These are phyloP conservation scores for Parochlus steinenii DNA, from an alignment of 2,888 invertebrate species.

Conservation along the genomic window DNA sequence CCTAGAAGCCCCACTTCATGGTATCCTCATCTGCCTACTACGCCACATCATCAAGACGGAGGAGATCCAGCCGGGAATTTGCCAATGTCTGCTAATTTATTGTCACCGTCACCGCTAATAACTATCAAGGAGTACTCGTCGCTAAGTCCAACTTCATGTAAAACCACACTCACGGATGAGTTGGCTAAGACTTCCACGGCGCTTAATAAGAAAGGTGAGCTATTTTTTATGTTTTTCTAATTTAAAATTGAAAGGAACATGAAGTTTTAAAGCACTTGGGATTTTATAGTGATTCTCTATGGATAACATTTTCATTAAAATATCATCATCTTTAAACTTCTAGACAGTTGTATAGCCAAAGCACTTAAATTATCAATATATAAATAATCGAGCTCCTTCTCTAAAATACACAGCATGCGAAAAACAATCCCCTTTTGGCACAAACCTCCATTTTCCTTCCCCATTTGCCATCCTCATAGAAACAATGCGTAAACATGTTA, in stretches of 20 bases:
- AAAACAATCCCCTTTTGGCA: too few relatives aligned
- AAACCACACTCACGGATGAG: slow-evolving; percentile 9
- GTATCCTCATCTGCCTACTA: slow-evolving; percentile 12
- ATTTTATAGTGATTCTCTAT: not conserved
- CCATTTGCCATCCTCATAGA: too few relatives aligned
- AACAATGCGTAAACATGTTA: too few relatives aligned
- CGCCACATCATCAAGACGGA: slow-evolving; percentile 11
- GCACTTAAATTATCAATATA: too few relatives aligned
- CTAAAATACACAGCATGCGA: too few relatives aligned
- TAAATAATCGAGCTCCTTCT: too few relatives aligned
- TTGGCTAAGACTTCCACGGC: slow-evolving; percentile 2
- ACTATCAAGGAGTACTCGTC: slow-evolving; percentile 10
- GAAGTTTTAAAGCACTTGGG: too few relatives aligned
- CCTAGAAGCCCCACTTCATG: slow-evolving; percentile 10
- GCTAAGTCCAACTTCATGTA: slow-evolving; percentile 12
- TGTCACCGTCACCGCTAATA: slow-evolving; percentile 9
- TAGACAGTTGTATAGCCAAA: too few relatives aligned
- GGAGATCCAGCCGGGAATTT: slow-evolving; percentile 5
- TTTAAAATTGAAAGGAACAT: too few relatives aligned
- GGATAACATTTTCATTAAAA: not conserved
- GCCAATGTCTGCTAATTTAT: slow-evolving; percentile 3
- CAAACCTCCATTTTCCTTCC: too few relatives aligned
- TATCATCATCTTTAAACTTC: slow-evolving; percentile 1
- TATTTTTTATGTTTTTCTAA: too few relatives aligned
- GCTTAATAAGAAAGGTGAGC: slow-evolving; percentile 11